Evolutionary conservation across 2,888 invertebrate species (phyloP), one percentile per base, ranked within the genome.

Genomic region (Cantharis nigra): DNA sequence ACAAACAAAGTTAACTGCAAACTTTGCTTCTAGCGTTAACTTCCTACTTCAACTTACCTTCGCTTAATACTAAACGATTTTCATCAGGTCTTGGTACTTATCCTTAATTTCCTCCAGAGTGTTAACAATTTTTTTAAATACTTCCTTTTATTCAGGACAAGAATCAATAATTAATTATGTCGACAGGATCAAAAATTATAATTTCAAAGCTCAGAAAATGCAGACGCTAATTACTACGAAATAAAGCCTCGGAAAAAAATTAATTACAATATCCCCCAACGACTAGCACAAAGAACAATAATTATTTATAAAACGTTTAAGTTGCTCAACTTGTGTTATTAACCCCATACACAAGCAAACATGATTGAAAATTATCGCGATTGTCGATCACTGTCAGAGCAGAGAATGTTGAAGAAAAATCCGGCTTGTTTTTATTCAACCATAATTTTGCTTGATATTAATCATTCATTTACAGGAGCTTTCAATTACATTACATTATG

Each of bases 11-110:
- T 74, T 74, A 64, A 23, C 26, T 23, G 16, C 5, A 62, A 74
- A 74, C 74, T 74, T 74, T 69, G 74, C 74, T 73, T 73, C 72
- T 67, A 73, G n/a, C 72, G 13, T 28, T 69, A 74, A 69, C 74
- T 74, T 69, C 49, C 18, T 69, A 63, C 74, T 69, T 67, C 11
- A 18, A 64, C 18, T 64, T 64, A 64, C 49, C 49, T 49, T n/a
- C 49, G 49, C 49, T 49, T 49, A 49, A 49, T 49, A 49, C 65
- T 67, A 67, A 67, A 20, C 26, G 65, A 67, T 67, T 67, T 67
- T 26, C 26, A 67, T 20, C 65, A 67, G 20, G 23, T 23, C 26
- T 7, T 67, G 65, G 65, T 18, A 14, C 65, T 67, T 67, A 67
- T 20, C 23, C 64, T 13, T 18, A 49, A 49, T 49, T 49, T n/a